These are phyloP conservation scores for Eupithecia insigniata DNA, from an alignment of 2,888 invertebrate genomes.

Conservation along the genomic window DNA sequence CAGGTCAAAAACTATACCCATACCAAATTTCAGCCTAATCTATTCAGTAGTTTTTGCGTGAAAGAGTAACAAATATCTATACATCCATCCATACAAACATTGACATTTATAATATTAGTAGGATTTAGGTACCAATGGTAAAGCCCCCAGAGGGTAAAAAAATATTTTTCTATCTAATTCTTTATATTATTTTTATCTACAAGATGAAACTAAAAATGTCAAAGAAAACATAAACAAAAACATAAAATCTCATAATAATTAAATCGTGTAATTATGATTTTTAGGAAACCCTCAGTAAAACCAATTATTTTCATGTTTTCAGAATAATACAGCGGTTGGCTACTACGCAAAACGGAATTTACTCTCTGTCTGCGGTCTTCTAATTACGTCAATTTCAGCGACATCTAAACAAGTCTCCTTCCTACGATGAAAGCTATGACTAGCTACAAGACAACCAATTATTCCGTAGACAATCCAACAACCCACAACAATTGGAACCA, in stretches of 20 bases:
- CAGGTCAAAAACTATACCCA: too few species aligned
- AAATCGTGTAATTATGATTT: neutral
- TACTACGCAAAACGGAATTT: conserved; percentile 21
- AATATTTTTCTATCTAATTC: neutral
- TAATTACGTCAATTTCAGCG: conserved; percentile 36
- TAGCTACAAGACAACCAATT: conserved; percentile 51
- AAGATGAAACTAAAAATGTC: conserved; percentile 1
- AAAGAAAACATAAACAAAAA: neutral
- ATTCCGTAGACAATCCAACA: conserved; percentile 46
- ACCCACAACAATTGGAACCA: conserved; percentile 39
- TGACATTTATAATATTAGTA: neutral
- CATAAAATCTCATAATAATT: neutral
- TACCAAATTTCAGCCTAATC: too few species aligned
- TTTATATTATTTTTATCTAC: neutral
- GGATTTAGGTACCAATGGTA: neutral
- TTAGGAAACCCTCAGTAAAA: neutral
- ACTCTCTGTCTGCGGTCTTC: conserved; percentile 26
- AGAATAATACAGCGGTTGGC: neutral
- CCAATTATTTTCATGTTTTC: conserved; percentile 11
- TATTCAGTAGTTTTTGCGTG: too few species aligned
- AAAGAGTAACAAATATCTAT: too few species aligned
- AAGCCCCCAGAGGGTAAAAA: neutral
- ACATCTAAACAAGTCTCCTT: conserved; percentile 34
- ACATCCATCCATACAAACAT: too few species aligned
- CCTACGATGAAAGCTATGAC: conserved; percentile 47